Percentiles rank a stretch among this genome's conserved stretches.
Evolutionary conservation across 2,113 vertebrate genomes (phyloP).

Genomic region (Crocuta crocuta): DNA sequence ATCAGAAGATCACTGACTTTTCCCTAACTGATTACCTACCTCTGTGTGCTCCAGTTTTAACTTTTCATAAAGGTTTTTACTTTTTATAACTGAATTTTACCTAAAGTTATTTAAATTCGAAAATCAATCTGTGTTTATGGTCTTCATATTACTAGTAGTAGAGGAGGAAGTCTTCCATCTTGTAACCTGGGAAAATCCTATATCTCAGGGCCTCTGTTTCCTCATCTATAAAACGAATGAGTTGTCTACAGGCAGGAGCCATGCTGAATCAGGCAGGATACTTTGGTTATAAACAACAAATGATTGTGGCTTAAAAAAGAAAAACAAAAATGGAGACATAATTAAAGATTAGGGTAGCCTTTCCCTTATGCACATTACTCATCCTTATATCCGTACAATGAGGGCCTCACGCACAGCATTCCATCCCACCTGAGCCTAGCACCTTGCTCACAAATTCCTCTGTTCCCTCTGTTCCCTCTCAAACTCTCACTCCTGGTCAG

Average conservation of each 20-base stretch:
- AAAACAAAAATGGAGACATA: not conserved
- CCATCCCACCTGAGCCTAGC: not conserved
- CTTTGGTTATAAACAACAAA: conserved; percentile 19
- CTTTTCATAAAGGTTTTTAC: not conserved
- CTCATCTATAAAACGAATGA: not conserved
- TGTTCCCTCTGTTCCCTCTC: not conserved
- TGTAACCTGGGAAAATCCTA: not conserved
- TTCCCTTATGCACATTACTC: not conserved
- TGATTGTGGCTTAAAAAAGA: not conserved
- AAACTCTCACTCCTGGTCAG: not conserved
- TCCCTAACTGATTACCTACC: not conserved
- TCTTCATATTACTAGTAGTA: not conserved
- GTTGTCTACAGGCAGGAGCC: not conserved
- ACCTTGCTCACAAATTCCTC: not conserved
- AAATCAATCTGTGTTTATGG: conserved; percentile 18
- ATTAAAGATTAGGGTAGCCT: not conserved
- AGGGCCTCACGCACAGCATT: not conserved
- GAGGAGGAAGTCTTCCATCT: not conserved
- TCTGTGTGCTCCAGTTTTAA: not conserved
- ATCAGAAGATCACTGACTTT: not conserved
- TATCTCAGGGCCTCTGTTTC: not conserved
- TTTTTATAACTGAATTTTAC: not conserved
- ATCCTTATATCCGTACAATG: not conserved
- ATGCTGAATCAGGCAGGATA: not conserved
- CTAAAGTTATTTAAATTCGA: not conserved